These are phyloP conservation scores for Pachyrhynchus sulphureomaculatus DNA, from an alignment of 1,140 invertebrate species.

Conservation along the genomic window DNA sequence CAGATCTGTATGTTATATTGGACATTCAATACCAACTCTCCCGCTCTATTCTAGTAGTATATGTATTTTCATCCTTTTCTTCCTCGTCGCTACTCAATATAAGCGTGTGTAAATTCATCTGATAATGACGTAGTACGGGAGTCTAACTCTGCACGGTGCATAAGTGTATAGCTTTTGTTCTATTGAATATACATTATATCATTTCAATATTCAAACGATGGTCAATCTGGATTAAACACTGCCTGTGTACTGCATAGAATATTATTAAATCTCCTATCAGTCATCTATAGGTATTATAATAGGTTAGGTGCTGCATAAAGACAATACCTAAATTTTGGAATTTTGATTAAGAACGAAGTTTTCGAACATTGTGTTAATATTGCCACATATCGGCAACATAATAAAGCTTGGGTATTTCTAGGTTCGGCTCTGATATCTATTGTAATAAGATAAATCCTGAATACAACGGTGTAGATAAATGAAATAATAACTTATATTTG, in stretches of 20 bases:
- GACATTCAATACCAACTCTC: constrained; percentile 3
- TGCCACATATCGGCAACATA: too few relatives aligned
- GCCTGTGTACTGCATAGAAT: neutral
- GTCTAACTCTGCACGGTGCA: constrained; percentile 8
- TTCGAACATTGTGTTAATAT: too few relatives aligned
- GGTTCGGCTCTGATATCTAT: too few relatives aligned
- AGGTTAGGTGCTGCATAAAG: constrained; percentile 6
- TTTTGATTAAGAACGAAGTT: neutral
- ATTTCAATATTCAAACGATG: neutral
- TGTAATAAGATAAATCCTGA: too few relatives aligned
- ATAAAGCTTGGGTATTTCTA: too few relatives aligned
- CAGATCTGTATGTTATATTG: constrained; percentile 7
- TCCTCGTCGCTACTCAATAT: constrained; percentile 9
- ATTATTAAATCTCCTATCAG: constrained; percentile 1
- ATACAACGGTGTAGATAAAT: too few relatives aligned
- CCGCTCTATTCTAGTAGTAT: constrained; percentile 7
- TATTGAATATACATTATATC: constrained; percentile 14
- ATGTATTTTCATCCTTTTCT: neutral
- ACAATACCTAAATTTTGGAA: constrained; percentile 15
- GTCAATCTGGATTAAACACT: neutral
- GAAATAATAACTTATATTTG: too few relatives aligned
- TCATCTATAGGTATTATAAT: constrained; percentile 7
- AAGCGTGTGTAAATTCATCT: constrained; percentile 18
- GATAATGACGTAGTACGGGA: constrained; percentile 27
- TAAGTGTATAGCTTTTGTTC: constrained; percentile 15